Evolutionary conservation across 2,797 vertebrate genomes (phyloP).

Genomic region (Prionace glauca): DNA sequence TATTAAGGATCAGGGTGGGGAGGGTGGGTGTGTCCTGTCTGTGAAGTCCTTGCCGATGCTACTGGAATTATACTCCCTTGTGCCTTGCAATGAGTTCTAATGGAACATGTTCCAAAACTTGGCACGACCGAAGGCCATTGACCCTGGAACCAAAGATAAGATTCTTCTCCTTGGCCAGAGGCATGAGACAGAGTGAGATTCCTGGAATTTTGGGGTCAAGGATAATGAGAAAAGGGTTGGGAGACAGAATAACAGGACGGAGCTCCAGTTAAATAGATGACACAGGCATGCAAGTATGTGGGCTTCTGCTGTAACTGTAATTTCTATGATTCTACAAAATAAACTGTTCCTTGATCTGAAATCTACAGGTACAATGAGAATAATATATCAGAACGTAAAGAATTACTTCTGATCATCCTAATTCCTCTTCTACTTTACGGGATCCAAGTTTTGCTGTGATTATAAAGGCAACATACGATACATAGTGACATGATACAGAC

Average conservation of each 20-base stretch:
- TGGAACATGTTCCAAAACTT: background rate
- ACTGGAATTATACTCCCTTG: background rate
- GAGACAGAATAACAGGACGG: background rate
- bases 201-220: background rate
- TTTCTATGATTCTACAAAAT: background rate
- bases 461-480: background rate
- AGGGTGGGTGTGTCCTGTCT: background rate
- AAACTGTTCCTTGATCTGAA: background rate
- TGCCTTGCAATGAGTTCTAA: background rate
- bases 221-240: background rate
- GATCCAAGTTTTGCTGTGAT: background rate
- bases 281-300: background rate
- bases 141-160: background rate
- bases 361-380: background rate
- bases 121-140: background rate
- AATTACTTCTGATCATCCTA: background rate
- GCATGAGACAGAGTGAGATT: background rate
- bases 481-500: background rate
- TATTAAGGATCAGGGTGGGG: background rate
- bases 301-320: background rate
- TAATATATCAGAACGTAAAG: background rate
- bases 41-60: background rate
- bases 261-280: background rate
- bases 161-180: background rate
- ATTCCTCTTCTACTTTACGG: background rate